These are phyloP conservation scores for Drosophila biarmipes DNA, from an alignment of 1,140 invertebrate species.

Conservation along the genomic window DNA sequence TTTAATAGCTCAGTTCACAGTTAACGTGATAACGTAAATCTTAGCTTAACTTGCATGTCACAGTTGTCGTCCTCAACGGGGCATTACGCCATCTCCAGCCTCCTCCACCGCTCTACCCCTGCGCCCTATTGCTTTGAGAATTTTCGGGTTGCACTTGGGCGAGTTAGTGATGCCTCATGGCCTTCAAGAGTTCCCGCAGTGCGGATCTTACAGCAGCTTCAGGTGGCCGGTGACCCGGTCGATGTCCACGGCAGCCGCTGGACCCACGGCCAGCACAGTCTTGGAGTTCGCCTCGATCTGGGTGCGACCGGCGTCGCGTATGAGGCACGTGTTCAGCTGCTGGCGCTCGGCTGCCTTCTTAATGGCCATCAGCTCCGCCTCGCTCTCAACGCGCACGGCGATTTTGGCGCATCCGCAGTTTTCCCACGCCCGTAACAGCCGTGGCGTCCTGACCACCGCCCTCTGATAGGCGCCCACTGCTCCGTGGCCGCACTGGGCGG, in stretches of 20 bases:
- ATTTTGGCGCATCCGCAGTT: constrained; percentile 93
- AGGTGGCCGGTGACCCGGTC: constrained; percentile 95
- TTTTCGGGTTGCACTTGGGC: constrained; percentile 36
- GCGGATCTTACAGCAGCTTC: constrained; percentile 89
- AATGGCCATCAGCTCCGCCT: constrained; percentile 88
- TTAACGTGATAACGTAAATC: constrained; percentile 53
- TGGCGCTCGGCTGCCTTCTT: constrained; percentile 88
- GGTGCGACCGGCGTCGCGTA: constrained; percentile 95
- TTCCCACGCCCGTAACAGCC: constrained; percentile 90
- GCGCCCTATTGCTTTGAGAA: constrained; percentile 64
- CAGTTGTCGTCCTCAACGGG: constrained; percentile 35
- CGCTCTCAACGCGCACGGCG: constrained; percentile 90
- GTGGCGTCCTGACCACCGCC: constrained; percentile 87
- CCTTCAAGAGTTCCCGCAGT: constrained; percentile 5
- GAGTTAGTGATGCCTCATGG: constrained; percentile 30
- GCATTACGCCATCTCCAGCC: constrained; percentile 14
- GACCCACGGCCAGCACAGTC: constrained; percentile 96
- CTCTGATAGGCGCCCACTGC: constrained; percentile 92
- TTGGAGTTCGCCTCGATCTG: constrained; percentile 93
- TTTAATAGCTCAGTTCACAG: constrained; percentile 63
- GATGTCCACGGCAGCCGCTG: constrained; percentile 90
- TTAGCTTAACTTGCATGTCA: constrained; percentile 60
- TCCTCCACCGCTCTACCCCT: constrained; percentile 11
- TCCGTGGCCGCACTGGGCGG: constrained; percentile 96
- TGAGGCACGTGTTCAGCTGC: constrained; percentile 89